Evolutionary conservation across 2,888 invertebrate species (phyloP), one percentile per base, ranked within the genome.

Genomic region (Dugesia japonica): DNA sequence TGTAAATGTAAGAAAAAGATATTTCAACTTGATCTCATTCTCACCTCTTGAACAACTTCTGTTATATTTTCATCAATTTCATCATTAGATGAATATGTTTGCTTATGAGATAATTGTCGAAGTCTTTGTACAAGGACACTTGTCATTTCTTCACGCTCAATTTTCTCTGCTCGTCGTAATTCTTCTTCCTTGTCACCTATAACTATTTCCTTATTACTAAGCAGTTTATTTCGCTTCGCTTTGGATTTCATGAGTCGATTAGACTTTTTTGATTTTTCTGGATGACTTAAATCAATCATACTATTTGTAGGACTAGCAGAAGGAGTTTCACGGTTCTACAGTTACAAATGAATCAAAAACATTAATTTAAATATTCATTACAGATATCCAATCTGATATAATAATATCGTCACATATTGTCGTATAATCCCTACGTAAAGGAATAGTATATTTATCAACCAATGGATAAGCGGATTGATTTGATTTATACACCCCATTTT

Each of bases 121-220:
- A 73, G 23, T 26, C 74, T 28, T 26, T 27, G 28, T 9, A 73
- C 33, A 13, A 73, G 4, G 33, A 73, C 26, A 26, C 38, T 38
- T 7, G 28, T 73, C 74, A 73, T 73, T 38, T 73, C 74, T 38
- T 73, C 74, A 7, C 74, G 28, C n/a, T 73, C 74, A 1, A 73
- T 33, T 38, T 73, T 38, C 74, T 73, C 74, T 1, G 74, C 74
- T 38, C 31, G 17, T 38, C 74, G 28, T 26, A 73, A 73, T 7
- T 31, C 74, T 27, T 28, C 74, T 38, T 73, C 74, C 26, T 73
- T 73, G 17, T 31, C 74, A 9, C 38, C 33, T 1, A 33, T 38
- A n/a, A 28, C 13, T 4, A 26, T 56, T 56, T 56, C 56, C 17
- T 56, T 56, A 23, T 56, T 56, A 56, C 56, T 56, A 4, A 56